A percentile compares a stretch with the other conserved stretches of the same genome.
phyloP scores from a whole-genome alignment of 2,888 invertebrate genomes.

The Tipula lateralis region DNA sequence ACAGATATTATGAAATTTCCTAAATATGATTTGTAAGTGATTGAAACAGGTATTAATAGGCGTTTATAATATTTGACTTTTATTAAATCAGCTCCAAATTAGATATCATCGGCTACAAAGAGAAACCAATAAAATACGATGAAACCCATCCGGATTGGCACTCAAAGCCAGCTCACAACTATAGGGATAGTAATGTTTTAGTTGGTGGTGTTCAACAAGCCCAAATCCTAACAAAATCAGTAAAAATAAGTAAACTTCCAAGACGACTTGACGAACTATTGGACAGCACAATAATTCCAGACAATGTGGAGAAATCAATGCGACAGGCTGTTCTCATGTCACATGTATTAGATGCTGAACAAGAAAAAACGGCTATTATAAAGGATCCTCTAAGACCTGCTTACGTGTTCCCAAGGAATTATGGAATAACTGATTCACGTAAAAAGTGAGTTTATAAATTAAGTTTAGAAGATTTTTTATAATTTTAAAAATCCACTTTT shows the following conservation, averaged over 20 bases:
- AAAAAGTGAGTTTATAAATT: constrained; percentile 57
- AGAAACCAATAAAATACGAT: constrained; percentile 49
- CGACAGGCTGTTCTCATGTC: constrained; percentile 60
- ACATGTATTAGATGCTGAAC: constrained; percentile 71
- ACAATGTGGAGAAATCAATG: constrained; percentile 55
- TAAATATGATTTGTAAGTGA: neutral
- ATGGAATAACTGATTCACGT: constrained; percentile 68
- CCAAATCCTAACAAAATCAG: constrained; percentile 73
- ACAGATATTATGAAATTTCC: constrained; percentile 51
- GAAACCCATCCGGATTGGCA: constrained; percentile 64
- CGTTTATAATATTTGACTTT: constrained; percentile 20
- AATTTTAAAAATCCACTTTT: constrained; percentile 41
- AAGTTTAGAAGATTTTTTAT: neutral
- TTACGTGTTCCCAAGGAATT: constrained; percentile 64
- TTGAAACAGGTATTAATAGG: neutral
- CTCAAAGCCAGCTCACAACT: constrained; percentile 55
- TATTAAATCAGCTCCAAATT: constrained; percentile 40
- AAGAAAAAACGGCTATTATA: constrained; percentile 68
- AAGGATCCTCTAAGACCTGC: constrained; percentile 67
- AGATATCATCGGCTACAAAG: constrained; percentile 36
- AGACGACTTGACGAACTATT: constrained; percentile 54
- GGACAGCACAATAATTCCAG: constrained; percentile 50
- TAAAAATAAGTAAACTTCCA: constrained; percentile 60
- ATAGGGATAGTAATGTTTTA: constrained; percentile 59
- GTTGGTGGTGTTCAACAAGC: constrained; percentile 73